Conservation (phyloP, 2,888 invertebrate species). For the Drosophila colorata region DNA sequence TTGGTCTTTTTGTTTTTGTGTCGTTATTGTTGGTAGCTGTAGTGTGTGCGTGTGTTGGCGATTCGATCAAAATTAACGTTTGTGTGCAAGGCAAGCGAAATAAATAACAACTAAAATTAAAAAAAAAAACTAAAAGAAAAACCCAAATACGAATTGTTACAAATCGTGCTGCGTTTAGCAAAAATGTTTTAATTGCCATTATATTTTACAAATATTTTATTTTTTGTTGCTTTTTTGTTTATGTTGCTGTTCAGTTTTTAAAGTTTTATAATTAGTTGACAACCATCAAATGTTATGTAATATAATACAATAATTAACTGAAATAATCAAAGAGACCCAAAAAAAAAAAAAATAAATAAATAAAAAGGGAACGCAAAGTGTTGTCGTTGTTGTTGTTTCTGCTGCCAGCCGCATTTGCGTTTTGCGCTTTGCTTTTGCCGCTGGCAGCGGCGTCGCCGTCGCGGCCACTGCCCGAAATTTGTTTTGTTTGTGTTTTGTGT, state of each 20-base stretch:
- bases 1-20: slow-evolving; percentile 41
- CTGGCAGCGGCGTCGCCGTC: slow-evolving; percentile 30
- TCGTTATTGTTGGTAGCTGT: slow-evolving; percentile 46
- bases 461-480: slow-evolving; percentile 43
- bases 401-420: slow-evolving; percentile 27
- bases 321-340: slow-evolving; percentile 29
- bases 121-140: slow-evolving; percentile 38
- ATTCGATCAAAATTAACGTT: slow-evolving; percentile 64
- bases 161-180: slow-evolving; percentile 27
- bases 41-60: slow-evolving; percentile 37
- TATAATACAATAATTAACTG: slow-evolving; percentile 44
- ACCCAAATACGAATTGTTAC: slow-evolving; percentile 38
- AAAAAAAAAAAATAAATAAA: slow-evolving; percentile 22
- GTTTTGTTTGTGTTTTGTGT: slow-evolving; percentile 60
- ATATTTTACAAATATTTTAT: slow-evolving; percentile 18
- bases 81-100: slow-evolving; percentile 62
- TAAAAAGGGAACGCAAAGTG: slow-evolving; percentile 21
- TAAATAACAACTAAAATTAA: slow-evolving; percentile 20
- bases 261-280: slow-evolving; percentile 35
- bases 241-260: slow-evolving; percentile 2
- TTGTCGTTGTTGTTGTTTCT: slow-evolving; percentile 37
- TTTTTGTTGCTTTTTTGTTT: slow-evolving; percentile 6
- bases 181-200: slow-evolving; percentile 20
- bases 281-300: slow-evolving; percentile 45
- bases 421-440: slow-evolving; percentile 32